A percentile compares a stretch with the other conserved stretches of the same genome.
These are phyloP conservation scores for Trichogramma dendrolimi DNA, from an alignment of 2,888 invertebrate genomes.

Conservation along the genomic window DNA sequence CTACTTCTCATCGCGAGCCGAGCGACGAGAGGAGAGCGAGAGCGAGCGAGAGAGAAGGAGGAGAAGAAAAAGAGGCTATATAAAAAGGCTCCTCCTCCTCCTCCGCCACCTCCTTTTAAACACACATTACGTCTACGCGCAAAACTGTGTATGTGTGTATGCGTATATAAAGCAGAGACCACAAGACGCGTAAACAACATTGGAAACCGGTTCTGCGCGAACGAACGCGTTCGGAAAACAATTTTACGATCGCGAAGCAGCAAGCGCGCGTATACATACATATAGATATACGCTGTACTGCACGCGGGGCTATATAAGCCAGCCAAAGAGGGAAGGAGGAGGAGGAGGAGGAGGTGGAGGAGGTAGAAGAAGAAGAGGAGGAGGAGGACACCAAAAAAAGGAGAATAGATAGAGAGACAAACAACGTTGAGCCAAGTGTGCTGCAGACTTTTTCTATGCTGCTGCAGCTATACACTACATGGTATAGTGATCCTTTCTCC, in stretches of 20 bases:
- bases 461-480: too few relatives aligned
- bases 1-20: too few relatives aligned
- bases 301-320: conserved; percentile 11
- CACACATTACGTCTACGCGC: conserved; percentile 19
- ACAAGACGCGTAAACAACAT: conserved; percentile 44
- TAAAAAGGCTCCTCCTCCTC: too few relatives aligned
- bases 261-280: conserved; percentile 7
- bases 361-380: not conserved
- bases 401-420: not conserved
- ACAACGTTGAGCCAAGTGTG: too few relatives aligned
- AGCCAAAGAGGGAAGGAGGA: conserved; percentile 4
- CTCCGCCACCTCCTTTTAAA: not conserved
- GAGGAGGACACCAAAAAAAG: not conserved
- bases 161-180: conserved; percentile 31
- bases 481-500: too few relatives aligned
- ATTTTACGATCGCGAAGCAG: conserved; percentile 44
- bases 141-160: conserved; percentile 41
- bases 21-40: too few relatives aligned
- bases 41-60: too few relatives aligned
- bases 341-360: not conserved
- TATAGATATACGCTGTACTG: conserved; percentile 9
- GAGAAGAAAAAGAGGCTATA: too few relatives aligned
- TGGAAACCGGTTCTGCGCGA: conserved; percentile 45
- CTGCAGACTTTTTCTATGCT: too few relatives aligned
- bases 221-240: conserved; percentile 43